A percentile compares a stretch with the other conserved stretches of the same genome.
These are phyloP conservation scores for Seira ritae DNA, from an alignment of 2,888 invertebrate genomes.

Conservation along the genomic window DNA sequence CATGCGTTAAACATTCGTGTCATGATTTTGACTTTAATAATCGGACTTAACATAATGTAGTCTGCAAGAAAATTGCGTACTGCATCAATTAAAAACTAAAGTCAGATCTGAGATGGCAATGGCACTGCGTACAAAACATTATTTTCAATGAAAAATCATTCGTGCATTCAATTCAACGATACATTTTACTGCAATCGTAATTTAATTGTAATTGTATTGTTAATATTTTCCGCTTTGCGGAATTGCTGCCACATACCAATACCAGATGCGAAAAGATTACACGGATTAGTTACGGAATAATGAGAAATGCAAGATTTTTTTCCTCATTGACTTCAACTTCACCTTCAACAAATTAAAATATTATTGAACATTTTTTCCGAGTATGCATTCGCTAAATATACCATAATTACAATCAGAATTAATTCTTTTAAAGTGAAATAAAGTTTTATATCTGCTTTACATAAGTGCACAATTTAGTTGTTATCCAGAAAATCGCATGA, in stretches of 20 bases:
- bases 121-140: too few species aligned
- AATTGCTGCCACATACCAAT: not conserved
- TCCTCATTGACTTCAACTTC: not conserved
- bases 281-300: constrained; percentile 54
- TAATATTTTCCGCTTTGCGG: not conserved
- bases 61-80: too few species aligned
- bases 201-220: not conserved
- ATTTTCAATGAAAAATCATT: constrained; percentile 6
- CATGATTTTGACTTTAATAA: not conserved
- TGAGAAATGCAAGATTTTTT: constrained; percentile 32
- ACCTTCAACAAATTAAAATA: not conserved
- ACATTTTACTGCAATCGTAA: not conserved
- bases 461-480: too few species aligned
- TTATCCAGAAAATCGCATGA: too few species aligned
- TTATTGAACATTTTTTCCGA: not conserved
- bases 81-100: too few species aligned
- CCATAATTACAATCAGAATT: too few species aligned
- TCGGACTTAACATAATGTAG: too few species aligned
- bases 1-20: not conserved
- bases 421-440: too few species aligned
- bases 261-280: constrained; percentile 14
- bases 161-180: not conserved
- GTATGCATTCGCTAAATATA: too few species aligned
- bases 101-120: too few species aligned
- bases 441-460: too few species aligned